Evolutionary conservation across 2,888 invertebrate genomes (phyloP).

Genomic region (Euclidia mi): DNA sequence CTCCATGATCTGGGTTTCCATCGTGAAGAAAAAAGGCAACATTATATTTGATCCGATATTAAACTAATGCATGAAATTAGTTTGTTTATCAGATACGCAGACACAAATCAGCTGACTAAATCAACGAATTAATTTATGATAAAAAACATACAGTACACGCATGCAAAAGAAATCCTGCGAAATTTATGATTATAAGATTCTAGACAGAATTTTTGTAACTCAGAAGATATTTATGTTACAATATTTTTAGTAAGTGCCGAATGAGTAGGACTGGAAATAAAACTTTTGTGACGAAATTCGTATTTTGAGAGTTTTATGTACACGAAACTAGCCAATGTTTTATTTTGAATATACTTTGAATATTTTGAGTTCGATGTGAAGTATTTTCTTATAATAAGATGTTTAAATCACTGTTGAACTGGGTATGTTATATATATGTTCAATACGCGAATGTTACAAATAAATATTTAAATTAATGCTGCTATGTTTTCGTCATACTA

Average conservation of each 20-base stretch:
- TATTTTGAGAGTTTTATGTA: neutral
- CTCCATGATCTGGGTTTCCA: too few relatives aligned
- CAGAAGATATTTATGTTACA: conserved; percentile 26
- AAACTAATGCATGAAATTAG: too few relatives aligned
- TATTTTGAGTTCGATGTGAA: neutral
- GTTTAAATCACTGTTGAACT: neutral
- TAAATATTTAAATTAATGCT: too few relatives aligned
- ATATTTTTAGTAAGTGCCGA: conserved; percentile 32
- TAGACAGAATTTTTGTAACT: conserved; percentile 8
- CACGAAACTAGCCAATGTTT: neutral
- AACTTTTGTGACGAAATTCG: conserved; percentile 13
- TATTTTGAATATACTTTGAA: neutral
- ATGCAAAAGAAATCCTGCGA: neutral
- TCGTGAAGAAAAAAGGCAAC: too few relatives aligned
- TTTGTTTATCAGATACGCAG: too few relatives aligned
- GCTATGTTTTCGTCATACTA: too few relatives aligned
- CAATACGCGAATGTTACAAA: too few relatives aligned
- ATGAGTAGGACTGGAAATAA: conserved; percentile 28
- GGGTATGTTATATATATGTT: too few relatives aligned
- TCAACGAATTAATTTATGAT: conserved; percentile 8
- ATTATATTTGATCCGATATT: too few relatives aligned
- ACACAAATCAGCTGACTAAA: neutral
- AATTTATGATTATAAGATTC: conserved; percentile 21
- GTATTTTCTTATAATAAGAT: neutral
- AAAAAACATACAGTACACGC: conserved; percentile 25